Conservation (phyloP, 2,888 invertebrate genomes). For the Cosmorhoe ocellata region DNA sequence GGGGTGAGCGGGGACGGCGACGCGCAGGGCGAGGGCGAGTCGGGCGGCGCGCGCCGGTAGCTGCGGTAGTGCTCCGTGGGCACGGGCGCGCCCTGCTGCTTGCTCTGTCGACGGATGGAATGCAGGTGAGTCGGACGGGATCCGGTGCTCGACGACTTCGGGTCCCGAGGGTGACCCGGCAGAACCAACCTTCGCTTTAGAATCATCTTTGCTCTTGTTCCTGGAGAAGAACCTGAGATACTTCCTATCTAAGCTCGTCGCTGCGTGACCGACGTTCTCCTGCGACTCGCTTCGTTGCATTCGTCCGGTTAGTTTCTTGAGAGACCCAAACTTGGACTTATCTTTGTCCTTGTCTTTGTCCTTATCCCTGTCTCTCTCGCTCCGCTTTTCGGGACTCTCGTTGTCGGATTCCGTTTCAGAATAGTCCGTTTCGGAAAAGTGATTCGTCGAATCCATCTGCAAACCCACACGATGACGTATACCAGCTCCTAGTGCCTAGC, state of each 20-base stretch:
- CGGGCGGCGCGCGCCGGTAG: constrained; percentile 84
- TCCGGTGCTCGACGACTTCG: too few relatives aligned
- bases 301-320: constrained; percentile 54
- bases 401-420: constrained; percentile 77
- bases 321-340: constrained; percentile 50
- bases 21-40: constrained; percentile 27
- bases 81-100: constrained; percentile 82
- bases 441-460: constrained; percentile 62
- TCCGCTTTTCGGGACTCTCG: constrained; percentile 49
- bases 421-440: constrained; percentile 84
- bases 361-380: constrained; percentile 40
- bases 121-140: too few relatives aligned
- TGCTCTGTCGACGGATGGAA: constrained; percentile 53
- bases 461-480: too few relatives aligned
- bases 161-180: too few relatives aligned
- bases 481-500: too few relatives aligned
- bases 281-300: constrained; percentile 68
- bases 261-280: constrained; percentile 69
- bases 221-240: constrained; percentile 81
- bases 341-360: constrained; percentile 56
- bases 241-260: constrained; percentile 87
- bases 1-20: constrained; percentile 28
- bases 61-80: constrained; percentile 91
- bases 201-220: constrained; percentile 71
- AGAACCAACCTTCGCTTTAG: constrained; percentile 55